These are phyloP conservation scores for Rhamnusium bicolor DNA, from an alignment of 2,888 invertebrate species.

Conservation along the genomic window DNA sequence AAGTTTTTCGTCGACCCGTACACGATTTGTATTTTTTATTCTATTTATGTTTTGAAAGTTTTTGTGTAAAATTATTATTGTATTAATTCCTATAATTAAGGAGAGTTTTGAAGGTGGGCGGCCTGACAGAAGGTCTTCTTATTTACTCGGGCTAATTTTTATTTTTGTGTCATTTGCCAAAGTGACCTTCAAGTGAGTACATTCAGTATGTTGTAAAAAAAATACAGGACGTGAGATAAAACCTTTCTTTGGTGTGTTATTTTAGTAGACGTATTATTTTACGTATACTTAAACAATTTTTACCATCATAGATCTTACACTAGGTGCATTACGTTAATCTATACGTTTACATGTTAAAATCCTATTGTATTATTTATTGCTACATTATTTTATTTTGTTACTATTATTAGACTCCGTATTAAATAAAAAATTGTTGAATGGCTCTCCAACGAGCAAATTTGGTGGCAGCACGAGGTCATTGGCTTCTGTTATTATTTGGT, in stretches of 20 bases:
- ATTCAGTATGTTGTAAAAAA: not conserved
- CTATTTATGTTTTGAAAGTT: not conserved
- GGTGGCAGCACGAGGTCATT: constrained; percentile 19
- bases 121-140: constrained; percentile 20
- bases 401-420: constrained; percentile 11
- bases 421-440: constrained; percentile 16
- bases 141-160: constrained; percentile 21
- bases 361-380: not conserved
- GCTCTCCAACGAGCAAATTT: constrained; percentile 8
- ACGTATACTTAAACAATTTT: not conserved
- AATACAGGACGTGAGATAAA: not conserved
- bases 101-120: constrained; percentile 9
- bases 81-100: constrained; percentile 1
- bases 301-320: not conserved
- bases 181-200: constrained; percentile 12
- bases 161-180: constrained; percentile 22
- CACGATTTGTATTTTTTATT: not conserved
- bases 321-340: not conserved
- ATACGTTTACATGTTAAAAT: not conserved
- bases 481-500: constrained; percentile 4
- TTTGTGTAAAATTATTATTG: not conserved
- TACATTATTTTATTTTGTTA: not conserved
- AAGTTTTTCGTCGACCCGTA: not conserved
- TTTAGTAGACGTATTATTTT: not conserved
- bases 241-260: not conserved